Base-by-base conservation (phyloP, 2,797 vertebrate genomes). In the Halcyon badia region DNA sequence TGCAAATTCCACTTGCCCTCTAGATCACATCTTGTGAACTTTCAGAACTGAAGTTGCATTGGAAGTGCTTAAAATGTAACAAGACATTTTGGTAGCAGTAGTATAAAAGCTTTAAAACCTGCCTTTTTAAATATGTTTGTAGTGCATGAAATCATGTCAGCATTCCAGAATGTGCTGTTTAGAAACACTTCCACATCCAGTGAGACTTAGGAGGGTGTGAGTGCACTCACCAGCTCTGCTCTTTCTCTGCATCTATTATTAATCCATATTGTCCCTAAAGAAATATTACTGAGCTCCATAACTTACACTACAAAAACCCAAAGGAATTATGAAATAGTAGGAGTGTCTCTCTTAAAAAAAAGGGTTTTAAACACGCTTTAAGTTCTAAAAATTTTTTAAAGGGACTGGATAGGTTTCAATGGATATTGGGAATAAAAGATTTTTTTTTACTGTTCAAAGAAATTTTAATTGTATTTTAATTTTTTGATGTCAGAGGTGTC, bases 231-330 rank as follows among this genome's bases (percentile, higher is more conserved):
- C 56, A 92, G n/a, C 42, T 91, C 83, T 87, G 68, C 69, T 91
- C 20, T 94, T 95, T 69, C 22, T 82, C 91, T 65, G 35, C 76
- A 83, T 94, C 79, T 89, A 62, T 97, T 95, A 94, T 95, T 95
- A 95, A 94, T 97, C 51, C 16, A 3, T 66, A 64, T 78, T 58
- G 30, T 93, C 91, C 58, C 85, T 89, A 73, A 93, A 90, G 94
- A 94, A 88, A 84, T 91, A 72, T 95, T 95, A 54, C 37, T 89
- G 44, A 81, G 65, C 69, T 94, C 61, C 19, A 3, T 90, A 72
- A 81, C 73, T 90, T 85, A n/a, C 2, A 64, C 57, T 90, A 49
- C 57, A 89, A 83, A 92, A 86, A 70, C 1, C 14, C 60, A 78
- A 94, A 92, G 72, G 66, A 91, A 90, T 90, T 73, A 81, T 52